Conservation (phyloP, 2,888 invertebrate genomes). For the Limnephilus auricula region DNA sequence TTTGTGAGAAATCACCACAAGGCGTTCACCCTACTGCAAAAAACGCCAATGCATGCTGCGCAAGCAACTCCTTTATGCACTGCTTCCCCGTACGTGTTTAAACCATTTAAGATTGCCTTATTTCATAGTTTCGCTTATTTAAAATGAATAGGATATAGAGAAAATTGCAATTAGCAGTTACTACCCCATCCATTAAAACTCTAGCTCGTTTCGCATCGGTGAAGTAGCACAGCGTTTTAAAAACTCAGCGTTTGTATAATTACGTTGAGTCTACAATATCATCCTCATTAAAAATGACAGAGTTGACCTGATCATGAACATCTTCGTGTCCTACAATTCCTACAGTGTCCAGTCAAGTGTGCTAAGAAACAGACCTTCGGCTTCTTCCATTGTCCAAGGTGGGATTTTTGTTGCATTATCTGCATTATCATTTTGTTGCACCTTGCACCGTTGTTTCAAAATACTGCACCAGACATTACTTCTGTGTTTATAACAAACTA, state of each 20-base stretch:
- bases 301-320: background rate
- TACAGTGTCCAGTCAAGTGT: background rate
- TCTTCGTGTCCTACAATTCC: background rate
- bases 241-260: background rate
- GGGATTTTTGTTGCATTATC: background rate
- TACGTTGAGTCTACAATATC: background rate
- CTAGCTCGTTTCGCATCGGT: background rate
- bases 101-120: too few relatives aligned
- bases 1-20: too few relatives aligned
- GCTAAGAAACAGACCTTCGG: background rate
- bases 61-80: too few relatives aligned
- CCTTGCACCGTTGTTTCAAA: background rate
- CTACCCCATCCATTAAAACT: background rate
- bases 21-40: too few relatives aligned
- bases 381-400: background rate
- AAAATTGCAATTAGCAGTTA: background rate
- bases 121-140: too few relatives aligned
- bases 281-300: background rate
- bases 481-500: background rate
- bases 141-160: too few relatives aligned
- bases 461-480: background rate
- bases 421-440: background rate
- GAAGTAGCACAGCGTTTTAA: background rate
- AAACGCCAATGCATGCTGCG: too few relatives aligned
- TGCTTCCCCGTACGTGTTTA: too few relatives aligned